Evolutionary conservation across 2,113 vertebrate species (phyloP).

Genomic region (Galemys pyrenaicus): DNA sequence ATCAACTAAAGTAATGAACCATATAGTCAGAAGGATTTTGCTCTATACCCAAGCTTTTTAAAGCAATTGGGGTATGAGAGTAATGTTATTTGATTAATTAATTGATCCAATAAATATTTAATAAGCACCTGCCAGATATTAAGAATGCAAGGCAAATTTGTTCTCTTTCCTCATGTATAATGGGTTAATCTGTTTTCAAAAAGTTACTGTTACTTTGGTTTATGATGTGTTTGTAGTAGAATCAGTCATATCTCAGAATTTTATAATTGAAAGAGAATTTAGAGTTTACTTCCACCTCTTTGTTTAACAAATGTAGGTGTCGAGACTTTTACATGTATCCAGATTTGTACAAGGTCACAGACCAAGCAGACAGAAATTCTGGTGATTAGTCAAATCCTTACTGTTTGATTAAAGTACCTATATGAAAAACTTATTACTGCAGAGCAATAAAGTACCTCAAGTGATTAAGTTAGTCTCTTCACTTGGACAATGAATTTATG

Average conservation of each 20-base stretch:
- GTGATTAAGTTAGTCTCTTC: neutral
- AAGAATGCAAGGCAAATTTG: neutral
- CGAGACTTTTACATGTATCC: neutral
- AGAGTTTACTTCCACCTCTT: neutral
- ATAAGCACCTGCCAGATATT: neutral
- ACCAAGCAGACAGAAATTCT: neutral
- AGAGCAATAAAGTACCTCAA: neutral
- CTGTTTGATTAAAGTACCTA: neutral
- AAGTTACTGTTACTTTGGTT: neutral
- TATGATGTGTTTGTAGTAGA: neutral
- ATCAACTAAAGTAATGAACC: neutral
- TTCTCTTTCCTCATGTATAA: neutral
- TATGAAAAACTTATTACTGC: neutral
- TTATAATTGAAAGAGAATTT: neutral
- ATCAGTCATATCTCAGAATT: neutral
- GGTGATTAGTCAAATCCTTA: neutral
- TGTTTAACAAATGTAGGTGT: neutral
- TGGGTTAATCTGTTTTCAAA: neutral
- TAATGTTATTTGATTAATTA: neutral
- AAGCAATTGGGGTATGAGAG: neutral
- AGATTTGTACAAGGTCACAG: neutral
- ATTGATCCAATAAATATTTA: neutral
- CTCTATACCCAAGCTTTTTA: neutral
- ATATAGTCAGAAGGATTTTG: neutral
- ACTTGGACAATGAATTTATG: neutral